Percentiles rank a stretch among this genome's conserved stretches.
Conservation (phyloP, 2,113 vertebrate genomes). For the Thunnus maccoyii region DNA sequence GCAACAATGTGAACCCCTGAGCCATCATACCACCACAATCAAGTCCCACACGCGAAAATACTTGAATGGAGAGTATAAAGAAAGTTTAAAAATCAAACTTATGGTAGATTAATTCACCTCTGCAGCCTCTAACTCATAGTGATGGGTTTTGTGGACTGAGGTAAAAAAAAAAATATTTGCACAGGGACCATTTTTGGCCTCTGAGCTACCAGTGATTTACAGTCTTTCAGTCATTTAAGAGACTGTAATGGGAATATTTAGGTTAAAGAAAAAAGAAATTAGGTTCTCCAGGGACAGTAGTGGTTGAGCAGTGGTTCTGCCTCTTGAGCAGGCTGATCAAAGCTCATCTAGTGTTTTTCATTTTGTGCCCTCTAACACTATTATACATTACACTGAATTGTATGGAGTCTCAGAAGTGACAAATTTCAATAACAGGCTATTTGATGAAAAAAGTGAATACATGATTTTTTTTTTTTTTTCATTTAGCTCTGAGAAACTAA, state of each 20-base stretch:
- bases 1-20: neutral
- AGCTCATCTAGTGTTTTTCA: neutral
- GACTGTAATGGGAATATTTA: slow-evolving; percentile 51
- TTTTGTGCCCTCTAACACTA: neutral
- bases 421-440: neutral
- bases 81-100: neutral
- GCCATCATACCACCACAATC: neutral
- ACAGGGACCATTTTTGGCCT: slow-evolving; percentile 49
- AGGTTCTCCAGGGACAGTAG: slow-evolving; percentile 2
- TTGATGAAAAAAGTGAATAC: too few species aligned
- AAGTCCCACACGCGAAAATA: slow-evolving; percentile 8
- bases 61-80: neutral
- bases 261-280: slow-evolving; percentile 43
- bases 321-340: neutral
- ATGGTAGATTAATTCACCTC: slow-evolving; percentile 11
- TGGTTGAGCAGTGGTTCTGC: slow-evolving; percentile 1
- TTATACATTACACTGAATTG: neutral
- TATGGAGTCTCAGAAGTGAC: too few species aligned
- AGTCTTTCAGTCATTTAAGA: slow-evolving; percentile 36
- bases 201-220: slow-evolving; percentile 48
- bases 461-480: too few species aligned
- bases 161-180: slow-evolving; percentile 55
- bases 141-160: slow-evolving; percentile 49
- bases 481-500: too few species aligned
- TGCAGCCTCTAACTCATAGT: slow-evolving; percentile 36